These are phyloP conservation scores for Halcyon malimbica DNA, from an alignment of 2,113 vertebrate species.

Conservation along the genomic window DNA sequence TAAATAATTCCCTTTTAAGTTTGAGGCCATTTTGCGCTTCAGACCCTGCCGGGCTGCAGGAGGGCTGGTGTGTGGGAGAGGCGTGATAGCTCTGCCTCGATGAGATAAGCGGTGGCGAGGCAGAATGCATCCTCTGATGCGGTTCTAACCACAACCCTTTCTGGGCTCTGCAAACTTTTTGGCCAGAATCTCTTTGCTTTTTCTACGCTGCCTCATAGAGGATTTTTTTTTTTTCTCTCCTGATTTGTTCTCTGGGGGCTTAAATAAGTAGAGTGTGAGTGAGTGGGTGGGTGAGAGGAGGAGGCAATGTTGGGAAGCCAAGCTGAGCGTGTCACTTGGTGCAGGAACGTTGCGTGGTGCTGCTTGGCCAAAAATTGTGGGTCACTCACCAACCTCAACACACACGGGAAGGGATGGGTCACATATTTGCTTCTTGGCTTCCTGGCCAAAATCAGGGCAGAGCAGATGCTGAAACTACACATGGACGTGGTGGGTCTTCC, in stretches of 20 bases:
- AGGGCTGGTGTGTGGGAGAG: conserved; percentile 46
- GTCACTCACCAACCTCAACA: neutral
- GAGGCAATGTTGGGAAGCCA: neutral
- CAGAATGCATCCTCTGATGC: neutral
- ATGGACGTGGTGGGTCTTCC: neutral
- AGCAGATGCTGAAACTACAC: neutral
- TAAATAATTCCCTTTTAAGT: conserved; percentile 66
- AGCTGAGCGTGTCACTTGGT: neutral
- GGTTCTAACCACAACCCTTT: neutral
- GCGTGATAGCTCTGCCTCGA: neutral
- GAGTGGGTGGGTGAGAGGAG: neutral
- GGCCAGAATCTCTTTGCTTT: neutral
- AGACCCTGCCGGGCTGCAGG: conserved; percentile 20
- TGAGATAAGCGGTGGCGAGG: neutral
- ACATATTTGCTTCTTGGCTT: neutral
- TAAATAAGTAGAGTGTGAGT: neutral
- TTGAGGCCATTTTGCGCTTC: neutral
- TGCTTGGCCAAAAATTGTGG: neutral
- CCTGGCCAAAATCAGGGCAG: neutral
- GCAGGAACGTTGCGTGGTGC: neutral
- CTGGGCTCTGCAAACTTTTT: neutral
- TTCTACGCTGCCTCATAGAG: neutral
- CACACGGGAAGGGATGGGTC: neutral
- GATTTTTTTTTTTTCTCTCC: neutral
- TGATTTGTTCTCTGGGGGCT: neutral